These are phyloP conservation scores for Actinia tenebrosa DNA, from an alignment of 64 coral and sea anemone genomes.

Conservation along the genomic window DNA sequence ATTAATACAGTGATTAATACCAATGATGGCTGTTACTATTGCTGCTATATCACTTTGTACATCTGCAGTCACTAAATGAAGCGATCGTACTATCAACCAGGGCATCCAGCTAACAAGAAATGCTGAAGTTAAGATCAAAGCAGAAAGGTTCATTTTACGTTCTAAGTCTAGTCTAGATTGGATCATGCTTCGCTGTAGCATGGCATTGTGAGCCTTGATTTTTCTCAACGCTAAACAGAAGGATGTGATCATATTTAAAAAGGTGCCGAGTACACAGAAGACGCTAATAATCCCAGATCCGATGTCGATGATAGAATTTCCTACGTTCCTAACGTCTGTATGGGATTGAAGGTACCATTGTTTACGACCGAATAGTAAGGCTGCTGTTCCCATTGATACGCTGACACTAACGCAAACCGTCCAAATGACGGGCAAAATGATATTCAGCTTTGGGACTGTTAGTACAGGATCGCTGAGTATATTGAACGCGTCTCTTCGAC, in stretches of 20 bases:
- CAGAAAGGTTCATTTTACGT: background rate
- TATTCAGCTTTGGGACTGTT: background rate
- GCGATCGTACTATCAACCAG: background rate
- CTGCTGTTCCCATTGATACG: background rate
- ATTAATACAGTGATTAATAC: constrained; percentile 14
- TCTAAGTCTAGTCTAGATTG: background rate
- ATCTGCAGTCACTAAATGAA: constrained; percentile 2
- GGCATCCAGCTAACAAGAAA: background rate
- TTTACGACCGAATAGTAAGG: background rate
- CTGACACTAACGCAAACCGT: background rate
- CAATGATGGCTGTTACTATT: background rate
- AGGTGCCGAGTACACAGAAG: background rate
- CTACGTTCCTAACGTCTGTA: background rate
- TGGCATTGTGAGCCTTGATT: background rate
- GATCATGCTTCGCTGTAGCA: background rate
- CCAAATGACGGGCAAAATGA: background rate
- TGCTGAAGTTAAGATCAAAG: background rate
- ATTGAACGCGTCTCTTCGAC: constrained; percentile 1
- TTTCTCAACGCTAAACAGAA: background rate
- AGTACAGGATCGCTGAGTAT: background rate
- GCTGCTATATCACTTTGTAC: background rate
- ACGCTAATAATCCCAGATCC: background rate
- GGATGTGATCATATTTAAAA: background rate
- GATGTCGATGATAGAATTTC: background rate
- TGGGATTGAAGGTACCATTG: constrained; percentile 5